phyloP scores from a whole-genome alignment of 2,113 vertebrate genomes.

The Channa argus region DNA sequence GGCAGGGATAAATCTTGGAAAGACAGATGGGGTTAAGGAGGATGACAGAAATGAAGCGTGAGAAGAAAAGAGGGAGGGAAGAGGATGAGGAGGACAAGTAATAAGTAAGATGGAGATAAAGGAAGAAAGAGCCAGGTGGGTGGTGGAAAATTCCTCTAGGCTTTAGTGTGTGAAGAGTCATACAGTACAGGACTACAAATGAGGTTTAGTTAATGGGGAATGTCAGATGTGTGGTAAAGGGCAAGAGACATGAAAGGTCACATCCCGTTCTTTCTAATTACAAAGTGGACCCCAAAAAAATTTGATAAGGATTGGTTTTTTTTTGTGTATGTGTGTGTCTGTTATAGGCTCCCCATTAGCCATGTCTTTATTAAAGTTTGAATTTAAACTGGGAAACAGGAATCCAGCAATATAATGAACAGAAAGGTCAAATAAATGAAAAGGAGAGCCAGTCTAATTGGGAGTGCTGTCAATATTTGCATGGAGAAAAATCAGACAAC shows the following conservation, averaged over 20 bases:
- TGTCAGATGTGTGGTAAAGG: slow-evolving; percentile 18
- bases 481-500: background rate
- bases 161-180: slow-evolving; percentile 44
- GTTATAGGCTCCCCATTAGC: no score
- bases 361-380: no score
- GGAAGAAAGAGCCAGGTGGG: slow-evolving; percentile 27
- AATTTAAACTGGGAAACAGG: no score
- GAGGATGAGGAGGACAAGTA: slow-evolving; percentile 24
- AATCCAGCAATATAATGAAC: no score
- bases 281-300: slow-evolving; percentile 1
- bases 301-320: background rate
- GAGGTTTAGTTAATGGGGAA: slow-evolving; percentile 23
- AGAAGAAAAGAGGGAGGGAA: slow-evolving; percentile 2
- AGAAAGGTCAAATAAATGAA: no score
- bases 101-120: slow-evolving; percentile 41
- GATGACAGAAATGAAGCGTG: slow-evolving; percentile 45
- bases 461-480: background rate
- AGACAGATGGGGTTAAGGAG: slow-evolving; percentile 47
- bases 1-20: slow-evolving; percentile 35
- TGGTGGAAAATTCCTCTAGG: slow-evolving; percentile 61
- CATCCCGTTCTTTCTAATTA: no score
- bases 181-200: slow-evolving; percentile 14
- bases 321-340: no score
- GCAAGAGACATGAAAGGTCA: background rate
- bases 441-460: no score